Conservation (phyloP, 2,113 vertebrate species). For the Oryzias melastigma region DNA sequence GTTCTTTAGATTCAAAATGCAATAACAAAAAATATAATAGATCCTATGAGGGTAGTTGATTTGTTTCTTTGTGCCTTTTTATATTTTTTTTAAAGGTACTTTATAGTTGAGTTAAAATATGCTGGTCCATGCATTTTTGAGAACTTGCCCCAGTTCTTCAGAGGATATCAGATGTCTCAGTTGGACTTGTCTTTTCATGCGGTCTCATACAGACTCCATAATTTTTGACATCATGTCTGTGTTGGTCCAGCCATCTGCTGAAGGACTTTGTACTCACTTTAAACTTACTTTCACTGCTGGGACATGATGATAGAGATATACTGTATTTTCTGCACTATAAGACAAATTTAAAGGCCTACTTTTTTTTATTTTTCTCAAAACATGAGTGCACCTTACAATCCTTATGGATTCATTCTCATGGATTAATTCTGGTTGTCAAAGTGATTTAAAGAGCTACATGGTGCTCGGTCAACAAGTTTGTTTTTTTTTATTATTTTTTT, state of each 20-base stretch:
- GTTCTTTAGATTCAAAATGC: no score
- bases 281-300: no score
- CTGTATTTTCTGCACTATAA: no score
- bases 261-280: background rate
- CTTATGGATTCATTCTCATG: no score
- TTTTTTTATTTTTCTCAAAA: no score
- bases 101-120: background rate
- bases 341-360: no score
- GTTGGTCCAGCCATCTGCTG: conserved; percentile 1
- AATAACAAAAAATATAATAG: background rate
- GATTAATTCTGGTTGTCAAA: no score
- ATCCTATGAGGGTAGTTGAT: background rate
- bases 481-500: no score
- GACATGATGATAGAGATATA: no score
- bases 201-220: conserved; percentile 16
- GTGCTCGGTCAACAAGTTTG: no score
- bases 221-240: conserved; percentile 3
- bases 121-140: background rate
- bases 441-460: no score
- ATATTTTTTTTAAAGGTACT: background rate
- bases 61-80: background rate
- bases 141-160: conserved; percentile 6
- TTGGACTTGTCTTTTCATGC: conserved; percentile 17
- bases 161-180: background rate
- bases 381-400: no score